These are phyloP conservation scores for Pseudochaenichthys georgianus DNA, from an alignment of 2,797 vertebrate genomes.

Conservation along the genomic window DNA sequence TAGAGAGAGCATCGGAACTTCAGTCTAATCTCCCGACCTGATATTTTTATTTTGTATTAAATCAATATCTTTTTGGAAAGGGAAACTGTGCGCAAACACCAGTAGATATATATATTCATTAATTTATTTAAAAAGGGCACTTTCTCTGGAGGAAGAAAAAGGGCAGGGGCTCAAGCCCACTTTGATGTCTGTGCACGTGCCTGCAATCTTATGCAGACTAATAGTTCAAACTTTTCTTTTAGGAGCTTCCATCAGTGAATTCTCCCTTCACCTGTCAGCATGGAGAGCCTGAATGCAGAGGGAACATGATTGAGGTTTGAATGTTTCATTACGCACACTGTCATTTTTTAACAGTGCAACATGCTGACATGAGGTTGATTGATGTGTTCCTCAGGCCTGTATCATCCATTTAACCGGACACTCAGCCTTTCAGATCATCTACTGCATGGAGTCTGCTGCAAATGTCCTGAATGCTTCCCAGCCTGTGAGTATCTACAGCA, in stretches of 20 bases:
- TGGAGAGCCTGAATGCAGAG: conserved; percentile 86
- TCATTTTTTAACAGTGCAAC: neutral
- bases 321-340: neutral
- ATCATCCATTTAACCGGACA: conserved; percentile 76
- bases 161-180: too few relatives aligned
- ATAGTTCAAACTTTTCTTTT: neutral
- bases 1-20: too few relatives aligned
- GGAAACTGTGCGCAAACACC: too few relatives aligned
- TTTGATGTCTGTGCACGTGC: too few relatives aligned
- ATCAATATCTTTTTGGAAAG: too few relatives aligned
- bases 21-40: too few relatives aligned
- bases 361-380: neutral
- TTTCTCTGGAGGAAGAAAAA: too few relatives aligned
- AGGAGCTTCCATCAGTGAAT: conserved; percentile 78
- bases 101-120: too few relatives aligned
- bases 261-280: conserved; percentile 89
- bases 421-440: conserved; percentile 79
- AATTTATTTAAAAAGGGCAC: too few relatives aligned
- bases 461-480: conserved; percentile 74
- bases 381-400: conserved; percentile 82
- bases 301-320: conserved; percentile 90
- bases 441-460: conserved; percentile 87
- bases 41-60: too few relatives aligned
- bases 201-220: neutral
- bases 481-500: conserved; percentile 67